Evolutionary conservation across 2,888 invertebrate genomes (phyloP).

Genomic region (Synergus laeviventris): DNA sequence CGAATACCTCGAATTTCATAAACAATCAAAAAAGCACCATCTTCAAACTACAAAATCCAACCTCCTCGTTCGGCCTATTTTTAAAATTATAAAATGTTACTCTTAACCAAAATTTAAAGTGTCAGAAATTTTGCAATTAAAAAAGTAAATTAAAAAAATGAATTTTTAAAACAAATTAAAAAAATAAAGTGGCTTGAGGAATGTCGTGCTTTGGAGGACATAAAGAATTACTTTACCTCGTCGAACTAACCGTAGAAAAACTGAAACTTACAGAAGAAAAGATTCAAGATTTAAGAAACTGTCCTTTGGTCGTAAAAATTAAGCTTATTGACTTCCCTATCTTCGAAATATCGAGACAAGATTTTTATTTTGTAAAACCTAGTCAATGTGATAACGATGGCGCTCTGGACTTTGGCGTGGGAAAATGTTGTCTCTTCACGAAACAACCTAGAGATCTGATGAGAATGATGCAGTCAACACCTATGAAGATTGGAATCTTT

Average conservation of each 20-base stretch:
- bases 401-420: slow-evolving; percentile 62
- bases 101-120: background rate
- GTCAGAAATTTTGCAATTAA: background rate
- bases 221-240: slow-evolving; percentile 68
- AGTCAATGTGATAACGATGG: slow-evolving; percentile 53
- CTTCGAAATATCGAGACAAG: slow-evolving; percentile 66
- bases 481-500: slow-evolving; percentile 68
- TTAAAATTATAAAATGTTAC: background rate
- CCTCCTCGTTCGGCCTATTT: background rate
- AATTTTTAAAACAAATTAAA: background rate
- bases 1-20: background rate
- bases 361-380: slow-evolving; percentile 61
- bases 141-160: background rate
- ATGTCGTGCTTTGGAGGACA: slow-evolving; percentile 71
- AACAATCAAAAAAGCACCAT: background rate
- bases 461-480: slow-evolving; percentile 61
- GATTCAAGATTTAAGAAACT: slow-evolving; percentile 60
- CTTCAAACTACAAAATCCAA: background rate
- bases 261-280: slow-evolving; percentile 63
- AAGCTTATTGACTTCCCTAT: slow-evolving; percentile 71
- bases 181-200: background rate
- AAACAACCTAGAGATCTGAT: slow-evolving; percentile 68
- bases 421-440: slow-evolving; percentile 68
- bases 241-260: slow-evolving; percentile 66
- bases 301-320: slow-evolving; percentile 65